These are phyloP conservation scores for Indri indri DNA, from an alignment of 2,113 vertebrate species.

Conservation along the genomic window DNA sequence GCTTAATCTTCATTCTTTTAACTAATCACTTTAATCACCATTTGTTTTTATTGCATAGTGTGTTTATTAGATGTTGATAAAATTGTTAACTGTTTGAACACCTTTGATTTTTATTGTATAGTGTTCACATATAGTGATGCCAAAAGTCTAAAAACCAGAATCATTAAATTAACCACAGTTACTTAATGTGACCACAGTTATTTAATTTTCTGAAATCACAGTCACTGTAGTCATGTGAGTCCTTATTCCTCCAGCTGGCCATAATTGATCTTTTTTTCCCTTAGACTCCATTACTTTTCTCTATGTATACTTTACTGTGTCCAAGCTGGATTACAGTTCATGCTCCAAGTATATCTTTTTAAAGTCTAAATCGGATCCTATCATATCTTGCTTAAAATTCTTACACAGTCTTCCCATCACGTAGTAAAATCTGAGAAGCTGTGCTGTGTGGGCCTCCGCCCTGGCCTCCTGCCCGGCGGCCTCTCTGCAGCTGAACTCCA, in stretches of 20 bases:
- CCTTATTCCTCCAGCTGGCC: background rate
- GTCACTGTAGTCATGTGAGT: background rate
- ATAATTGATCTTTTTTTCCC: background rate
- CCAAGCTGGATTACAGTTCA: background rate
- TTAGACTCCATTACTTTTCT: background rate
- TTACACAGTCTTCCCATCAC: background rate
- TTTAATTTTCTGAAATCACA: background rate
- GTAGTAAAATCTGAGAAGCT: background rate
- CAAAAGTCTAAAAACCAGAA: background rate
- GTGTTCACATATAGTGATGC: background rate
- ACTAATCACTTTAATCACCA: background rate
- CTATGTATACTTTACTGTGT: background rate
- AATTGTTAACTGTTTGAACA: background rate
- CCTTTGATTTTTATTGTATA: background rate
- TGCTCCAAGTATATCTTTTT: background rate
- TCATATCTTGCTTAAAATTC: background rate
- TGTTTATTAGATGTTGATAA: background rate
- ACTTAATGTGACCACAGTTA: background rate
- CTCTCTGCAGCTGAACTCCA: background rate
- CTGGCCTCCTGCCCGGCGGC: accelerated
- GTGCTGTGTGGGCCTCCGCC: background rate
- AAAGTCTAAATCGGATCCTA: background rate
- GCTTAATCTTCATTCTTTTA: background rate
- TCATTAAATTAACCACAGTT: background rate
- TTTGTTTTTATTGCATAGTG: background rate